These are phyloP conservation scores for Cettia cetti DNA, from an alignment of 2,113 vertebrate genomes.

Conservation along the genomic window DNA sequence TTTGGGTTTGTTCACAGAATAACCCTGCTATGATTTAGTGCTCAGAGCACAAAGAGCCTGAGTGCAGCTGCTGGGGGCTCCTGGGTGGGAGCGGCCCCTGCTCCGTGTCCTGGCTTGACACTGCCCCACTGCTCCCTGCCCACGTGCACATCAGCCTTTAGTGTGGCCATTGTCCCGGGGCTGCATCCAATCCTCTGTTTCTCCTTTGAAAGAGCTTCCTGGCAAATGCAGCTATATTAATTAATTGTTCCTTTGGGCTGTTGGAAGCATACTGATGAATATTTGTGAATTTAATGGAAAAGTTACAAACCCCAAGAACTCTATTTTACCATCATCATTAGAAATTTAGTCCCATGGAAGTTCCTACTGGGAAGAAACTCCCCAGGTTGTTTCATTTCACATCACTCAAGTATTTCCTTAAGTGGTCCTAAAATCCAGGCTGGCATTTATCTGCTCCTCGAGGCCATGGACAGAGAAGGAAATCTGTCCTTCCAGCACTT, in stretches of 20 bases:
- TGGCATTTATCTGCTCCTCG: constrained; percentile 1
- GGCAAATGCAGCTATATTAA: neutral
- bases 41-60: neutral
- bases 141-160: accelerated
- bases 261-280: neutral
- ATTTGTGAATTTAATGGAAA: neutral
- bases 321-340: constrained; percentile 26
- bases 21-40: neutral
- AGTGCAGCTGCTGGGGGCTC: neutral
- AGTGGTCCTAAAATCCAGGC: constrained; percentile 19
- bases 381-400: neutral
- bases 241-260: neutral
- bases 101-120: accelerated
- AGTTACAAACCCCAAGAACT: neutral
- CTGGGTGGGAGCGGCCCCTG: neutral
- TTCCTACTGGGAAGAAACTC: constrained; percentile 3
- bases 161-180: accelerated
- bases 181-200: neutral
- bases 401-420: neutral
- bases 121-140: accelerated
- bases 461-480: neutral
- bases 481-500: too few species aligned
- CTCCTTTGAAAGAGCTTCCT: neutral
- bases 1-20: neutral
- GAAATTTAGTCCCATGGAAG: constrained; percentile 1